Conservation (phyloP, 1,140 invertebrate species). For the Ladona fulva region DNA sequence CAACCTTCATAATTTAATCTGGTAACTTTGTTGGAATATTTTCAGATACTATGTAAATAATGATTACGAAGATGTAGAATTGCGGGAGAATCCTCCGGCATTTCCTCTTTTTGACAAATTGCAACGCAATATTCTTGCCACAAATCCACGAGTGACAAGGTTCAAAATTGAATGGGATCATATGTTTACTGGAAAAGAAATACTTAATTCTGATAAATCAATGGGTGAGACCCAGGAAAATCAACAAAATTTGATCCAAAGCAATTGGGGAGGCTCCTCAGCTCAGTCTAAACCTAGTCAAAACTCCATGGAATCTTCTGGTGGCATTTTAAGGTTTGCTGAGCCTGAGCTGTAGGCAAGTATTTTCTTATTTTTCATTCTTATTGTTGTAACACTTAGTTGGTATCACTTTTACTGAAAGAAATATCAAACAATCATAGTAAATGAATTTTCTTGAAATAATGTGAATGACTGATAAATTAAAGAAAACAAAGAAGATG, state of each 20-base stretch:
- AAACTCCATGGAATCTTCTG: neutral
- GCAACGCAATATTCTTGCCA: conserved; percentile 46
- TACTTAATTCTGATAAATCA: conserved; percentile 20
- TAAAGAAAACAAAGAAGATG: too few relatives aligned
- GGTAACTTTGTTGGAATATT: neutral
- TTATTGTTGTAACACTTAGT: too few relatives aligned
- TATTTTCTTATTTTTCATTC: too few relatives aligned
- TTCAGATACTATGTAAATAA: conserved; percentile 54
- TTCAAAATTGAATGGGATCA: conserved; percentile 53
- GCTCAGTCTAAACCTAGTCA: neutral
- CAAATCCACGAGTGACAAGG: conserved; percentile 47
- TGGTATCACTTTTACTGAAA: too few relatives aligned
- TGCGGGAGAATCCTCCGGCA: conserved; percentile 50
- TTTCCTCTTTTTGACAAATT: conserved; percentile 47
- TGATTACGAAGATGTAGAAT: conserved; percentile 46
- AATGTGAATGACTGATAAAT: too few relatives aligned
- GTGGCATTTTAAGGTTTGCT: neutral
- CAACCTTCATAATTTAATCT: too few relatives aligned
- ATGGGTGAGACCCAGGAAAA: neutral
- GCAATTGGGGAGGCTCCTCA: neutral
- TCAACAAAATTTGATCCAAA: neutral
- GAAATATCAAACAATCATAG: too few relatives aligned
- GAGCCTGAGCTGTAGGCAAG: neutral
- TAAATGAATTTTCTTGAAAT: too few relatives aligned
- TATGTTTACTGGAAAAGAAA: conserved; percentile 12